Percentiles rank a stretch among this genome's conserved stretches.
These are phyloP conservation scores for Arge pagana DNA, from an alignment of 2,888 invertebrate species.

Conservation along the genomic window DNA sequence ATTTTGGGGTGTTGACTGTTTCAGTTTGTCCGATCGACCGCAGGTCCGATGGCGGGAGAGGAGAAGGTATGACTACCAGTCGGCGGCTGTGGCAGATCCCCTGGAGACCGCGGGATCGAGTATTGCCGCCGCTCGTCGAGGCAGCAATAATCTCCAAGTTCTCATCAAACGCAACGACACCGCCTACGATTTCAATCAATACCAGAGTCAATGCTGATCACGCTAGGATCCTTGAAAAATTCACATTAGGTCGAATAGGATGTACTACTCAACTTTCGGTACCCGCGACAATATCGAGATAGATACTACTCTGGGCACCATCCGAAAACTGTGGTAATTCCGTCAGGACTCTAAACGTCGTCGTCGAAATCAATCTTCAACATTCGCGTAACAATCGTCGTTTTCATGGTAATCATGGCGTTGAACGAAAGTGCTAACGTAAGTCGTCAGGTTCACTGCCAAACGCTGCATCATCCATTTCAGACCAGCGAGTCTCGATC, in stretches of 20 bases:
- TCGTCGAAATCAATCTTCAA: too few relatives aligned
- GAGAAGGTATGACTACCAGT: constrained; percentile 80
- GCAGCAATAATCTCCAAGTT: constrained; percentile 34
- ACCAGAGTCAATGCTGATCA: constrained; percentile 49
- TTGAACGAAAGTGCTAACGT: too few relatives aligned
- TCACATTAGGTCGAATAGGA: background rate
- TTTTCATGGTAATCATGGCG: too few relatives aligned
- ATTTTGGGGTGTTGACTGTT: constrained; percentile 54
- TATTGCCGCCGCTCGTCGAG: constrained; percentile 27
- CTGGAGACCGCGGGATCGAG: constrained; percentile 34
- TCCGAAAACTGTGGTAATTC: too few relatives aligned
- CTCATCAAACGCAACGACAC: constrained; percentile 37
- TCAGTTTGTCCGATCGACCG: constrained; percentile 80
- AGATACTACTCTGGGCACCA: too few relatives aligned
- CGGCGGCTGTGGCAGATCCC: constrained; percentile 49
- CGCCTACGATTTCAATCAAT: constrained; percentile 35
- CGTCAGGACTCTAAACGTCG: too few relatives aligned
- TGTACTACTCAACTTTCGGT: too few relatives aligned
- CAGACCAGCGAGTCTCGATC: too few relatives aligned
- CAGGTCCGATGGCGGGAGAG: constrained; percentile 71
- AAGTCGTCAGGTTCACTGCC: too few relatives aligned
- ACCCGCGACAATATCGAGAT: too few relatives aligned
- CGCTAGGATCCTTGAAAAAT: background rate
- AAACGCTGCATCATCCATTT: too few relatives aligned
- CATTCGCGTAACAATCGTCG: too few relatives aligned